Base-by-base conservation (phyloP, 2,113 vertebrate genomes). In the Chaetops frenatus region DNA sequence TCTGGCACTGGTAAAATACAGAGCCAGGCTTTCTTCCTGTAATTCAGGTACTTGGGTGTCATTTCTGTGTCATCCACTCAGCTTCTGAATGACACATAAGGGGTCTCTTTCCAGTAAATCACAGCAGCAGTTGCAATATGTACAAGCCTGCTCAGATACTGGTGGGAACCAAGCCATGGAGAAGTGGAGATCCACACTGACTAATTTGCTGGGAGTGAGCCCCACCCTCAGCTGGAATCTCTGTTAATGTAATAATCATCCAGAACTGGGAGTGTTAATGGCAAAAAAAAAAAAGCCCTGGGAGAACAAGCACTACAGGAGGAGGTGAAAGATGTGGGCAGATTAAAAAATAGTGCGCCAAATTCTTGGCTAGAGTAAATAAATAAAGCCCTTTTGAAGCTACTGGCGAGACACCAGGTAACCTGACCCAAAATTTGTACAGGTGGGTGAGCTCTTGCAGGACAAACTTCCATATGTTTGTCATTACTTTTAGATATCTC, bases 371-470 rank as follows among this genome's bases (percentile, higher is more conserved):
- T 95, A 74, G 88, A 81, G 93, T 94, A 96, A 96, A 96, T 93
- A 96, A 95, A 94, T 95, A 96, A 95, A 96, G 38, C 25, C 79
- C 95, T 94, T 95, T 95, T 96, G 95, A 97, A 97, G 93, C 93
- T 94, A 90, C 86, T 95, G 95, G 90, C 53, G 61, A 94, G 92
- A 92, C 92, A 97, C 94, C 93, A 96, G 88, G 93, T 95, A 96
- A 94, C 86, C 92, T 96, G 95, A 95, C 90, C 90, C 92, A 94
- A 95, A 94, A 94, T 97, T 97, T 96, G 95, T 97, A 95, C 96
- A 94, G 94, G 92, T 90, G 88, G 85, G 95, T 95, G 88, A 96
- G 83, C 57, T 69, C 51, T 92, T 86, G 72, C 82, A 92, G 93
- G 94, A 96, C 92, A 96, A 93, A 95, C 66, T 51, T 93, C 71